Base-by-base conservation (phyloP, 2,888 invertebrate species). In the Ochropacha duplaris region DNA sequence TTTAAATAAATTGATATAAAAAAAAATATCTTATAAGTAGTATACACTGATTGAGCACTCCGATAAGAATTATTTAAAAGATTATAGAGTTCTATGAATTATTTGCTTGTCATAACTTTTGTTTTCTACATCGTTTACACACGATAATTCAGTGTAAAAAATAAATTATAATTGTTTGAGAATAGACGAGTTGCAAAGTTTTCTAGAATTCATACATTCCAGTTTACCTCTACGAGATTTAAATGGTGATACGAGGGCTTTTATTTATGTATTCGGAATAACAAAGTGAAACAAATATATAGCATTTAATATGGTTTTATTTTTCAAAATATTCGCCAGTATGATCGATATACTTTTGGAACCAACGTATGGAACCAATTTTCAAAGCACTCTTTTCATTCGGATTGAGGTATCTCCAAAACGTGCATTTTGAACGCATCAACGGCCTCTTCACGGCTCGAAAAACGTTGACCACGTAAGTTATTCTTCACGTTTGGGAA, bases 101-200 rank as follows among this genome's bases (percentile, higher is more conserved):
- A 56, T 60, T 63, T 54, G 22, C 31, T 65, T 67, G 68, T 67
- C 31, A 52, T 19, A 52, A 61, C 56, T 5, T 55, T 54, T 24
- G 54, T 57, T 50, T 54, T 51, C 22, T 55, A 31, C 26, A 19
- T 44, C 34, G 49, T 22, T 49, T 57, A 39, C 28, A 22, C 31
- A 52, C 28, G 31, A 52, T n/a, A 11, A 12, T 24, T 26, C 16
- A 50, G 34, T 16, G 6, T 51, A 9, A 9, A 39, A 39, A 16
- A 16, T 16, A 16, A 19, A 9, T 44, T 44, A 19, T n/a, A 44
- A 44, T 36, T 36, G 4, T 3, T 34, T 34, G 34, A 36, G 9
- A 44, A 19, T 6, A n/a, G 44, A 16, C 16, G 5, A 9, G 3
- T 14, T 39, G 39, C n/a, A 19, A 44, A 44, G 0, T 9, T 19